phyloP scores from a whole-genome alignment of 35 echinoderm and acorn worm genomes.

The Ophiothrix spiculata region DNA sequence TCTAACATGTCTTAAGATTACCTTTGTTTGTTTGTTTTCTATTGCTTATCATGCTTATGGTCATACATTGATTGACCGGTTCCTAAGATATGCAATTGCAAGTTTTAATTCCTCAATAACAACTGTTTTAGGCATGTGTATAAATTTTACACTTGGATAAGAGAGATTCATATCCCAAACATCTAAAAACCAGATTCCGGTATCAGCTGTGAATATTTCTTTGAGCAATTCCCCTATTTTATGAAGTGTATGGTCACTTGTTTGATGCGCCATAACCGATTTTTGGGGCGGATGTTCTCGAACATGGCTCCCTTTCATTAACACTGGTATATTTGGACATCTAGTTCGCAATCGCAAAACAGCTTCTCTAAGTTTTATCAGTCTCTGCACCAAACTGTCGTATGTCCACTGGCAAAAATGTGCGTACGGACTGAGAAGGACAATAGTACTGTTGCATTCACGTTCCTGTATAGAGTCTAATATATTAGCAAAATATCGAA shows the following conservation, averaged over 20 bases:
- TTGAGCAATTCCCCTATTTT: conserved; percentile 4
- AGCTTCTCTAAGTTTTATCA: not conserved
- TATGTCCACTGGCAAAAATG: conserved; percentile 17
- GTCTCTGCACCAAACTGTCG: not conserved
- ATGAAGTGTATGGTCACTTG: conserved; percentile 6
- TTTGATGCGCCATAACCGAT: conserved; percentile 3
- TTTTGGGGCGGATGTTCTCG: not conserved
- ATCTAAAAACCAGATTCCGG: conserved; percentile 11
- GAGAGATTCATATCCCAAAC: conserved; percentile 44
- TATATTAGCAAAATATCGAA: not conserved
- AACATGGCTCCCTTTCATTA: conserved; percentile 2
- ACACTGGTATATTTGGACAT: conserved; percentile 7
- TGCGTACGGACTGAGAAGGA: conserved; percentile 19
- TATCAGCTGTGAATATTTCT: conserved; percentile 1
- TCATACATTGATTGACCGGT: too few species aligned
- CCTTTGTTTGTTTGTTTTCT: too few species aligned
- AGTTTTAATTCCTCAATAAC: too few species aligned
- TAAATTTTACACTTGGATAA: conserved; percentile 3
- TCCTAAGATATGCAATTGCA: too few species aligned
- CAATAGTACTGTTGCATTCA: conserved; percentile 6
- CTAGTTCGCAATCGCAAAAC: not conserved
- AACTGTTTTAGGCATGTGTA: conserved; percentile 28
- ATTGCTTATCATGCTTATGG: too few species aligned
- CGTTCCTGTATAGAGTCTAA: not conserved
- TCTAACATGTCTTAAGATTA: too few species aligned